Base-by-base conservation (phyloP, 2,797 vertebrate species). In the Microtus agrestis region DNA sequence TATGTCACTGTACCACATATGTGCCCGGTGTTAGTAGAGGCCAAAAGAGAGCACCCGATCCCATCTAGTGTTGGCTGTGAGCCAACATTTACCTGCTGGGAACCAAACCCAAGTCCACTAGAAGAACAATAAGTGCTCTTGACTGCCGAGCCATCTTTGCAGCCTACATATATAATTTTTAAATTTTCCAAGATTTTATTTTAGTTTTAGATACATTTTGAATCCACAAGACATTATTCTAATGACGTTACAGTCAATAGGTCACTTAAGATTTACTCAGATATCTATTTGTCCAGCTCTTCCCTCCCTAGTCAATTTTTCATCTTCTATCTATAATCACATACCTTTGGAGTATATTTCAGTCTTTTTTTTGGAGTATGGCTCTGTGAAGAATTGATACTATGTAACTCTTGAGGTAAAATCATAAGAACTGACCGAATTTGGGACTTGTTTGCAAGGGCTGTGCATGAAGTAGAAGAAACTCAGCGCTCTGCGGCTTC, bases 381-480 rank as follows among this genome's bases (percentile, higher is more conserved):
- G 23, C 21, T 89, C 65, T 74, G 80, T 91, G n/a, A 76, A 85
- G 17, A 81, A 89, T 15, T 37, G n/a, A 76, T 79, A 46, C n/a
- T 74, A 61, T 86, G 29, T 69, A 61, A 84, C 51, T 94, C 61
- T 69, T 51, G 25, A 95, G 19, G 27, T 92, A 71, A 76, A 10
- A 4, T 69, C 31, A 65, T 69, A 86, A 71, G 93, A 71, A 11
- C 29, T 67, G 12, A 87, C 63, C 34, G 2, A 76, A 13, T 69
- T 79, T 89, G 40, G 81, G 37, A 17, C 61, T 96, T 86, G 4
- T 81, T 91, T 63, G 3, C 43, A 81, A 81, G 51, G 34, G 3
- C 67, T 93, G n/a, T 69, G 59, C 91, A 29, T 23, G 14, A 79
- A 87, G 9, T 90, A 46, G 78, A 37, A 94, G 63, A 84, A 84